Conservation (phyloP, 2,888 invertebrate species). For the Parascotia fuliginaria region DNA sequence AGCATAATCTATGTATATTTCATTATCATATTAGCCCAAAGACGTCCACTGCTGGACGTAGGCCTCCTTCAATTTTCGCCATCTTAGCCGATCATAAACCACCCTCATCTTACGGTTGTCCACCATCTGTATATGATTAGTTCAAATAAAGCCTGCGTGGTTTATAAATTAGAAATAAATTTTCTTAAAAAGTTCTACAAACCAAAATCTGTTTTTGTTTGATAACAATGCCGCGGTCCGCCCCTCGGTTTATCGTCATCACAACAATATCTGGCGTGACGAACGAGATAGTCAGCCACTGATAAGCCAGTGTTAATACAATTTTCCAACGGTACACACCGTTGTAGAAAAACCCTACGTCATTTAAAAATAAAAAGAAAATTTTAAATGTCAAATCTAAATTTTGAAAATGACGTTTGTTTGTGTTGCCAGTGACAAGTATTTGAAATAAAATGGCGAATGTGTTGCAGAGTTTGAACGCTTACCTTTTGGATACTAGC, state of each 20-base stretch:
- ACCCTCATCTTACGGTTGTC: too few species aligned
- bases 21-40: too few species aligned
- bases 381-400: conserved; percentile 17
- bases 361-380: conserved; percentile 20
- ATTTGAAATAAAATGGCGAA: conserved; percentile 60
- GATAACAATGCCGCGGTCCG: conserved; percentile 47
- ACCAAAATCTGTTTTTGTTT: conserved; percentile 37
- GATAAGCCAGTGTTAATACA: conserved; percentile 76
- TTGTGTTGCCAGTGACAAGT: conserved; percentile 49
- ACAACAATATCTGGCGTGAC: conserved; percentile 82
- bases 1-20: too few species aligned
- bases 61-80: too few species aligned
- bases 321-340: conserved; percentile 68
- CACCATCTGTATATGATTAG: too few species aligned
- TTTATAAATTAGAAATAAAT: too few species aligned
- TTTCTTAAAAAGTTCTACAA: conserved; percentile 6
- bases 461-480: conserved; percentile 71
- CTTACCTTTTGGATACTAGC: conserved; percentile 70
- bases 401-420: conserved; percentile 38
- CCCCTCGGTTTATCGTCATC: conserved; percentile 70
- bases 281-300: conserved; percentile 77
- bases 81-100: too few species aligned
- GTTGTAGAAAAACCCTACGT: conserved; percentile 18
- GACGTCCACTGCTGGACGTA: too few species aligned
- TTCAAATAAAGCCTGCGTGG: too few species aligned